These are phyloP conservation scores for Trichopoda pennipes DNA, from an alignment of 2,888 invertebrate species.

Conservation along the genomic window DNA sequence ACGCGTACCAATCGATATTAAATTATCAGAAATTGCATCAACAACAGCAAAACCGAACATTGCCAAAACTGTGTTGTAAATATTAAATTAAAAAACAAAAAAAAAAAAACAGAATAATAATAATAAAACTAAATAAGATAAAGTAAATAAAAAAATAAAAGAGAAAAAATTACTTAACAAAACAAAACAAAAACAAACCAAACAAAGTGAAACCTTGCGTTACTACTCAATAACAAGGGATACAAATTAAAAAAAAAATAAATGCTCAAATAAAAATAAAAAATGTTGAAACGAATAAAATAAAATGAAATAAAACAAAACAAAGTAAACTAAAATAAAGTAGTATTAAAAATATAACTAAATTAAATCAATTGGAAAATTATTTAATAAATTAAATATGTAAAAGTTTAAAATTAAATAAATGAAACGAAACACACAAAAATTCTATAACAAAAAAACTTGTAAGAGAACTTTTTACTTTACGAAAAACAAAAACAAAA, in stretches of 20 bases:
- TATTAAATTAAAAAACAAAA: conserved; percentile 57
- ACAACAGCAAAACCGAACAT: conserved; percentile 91
- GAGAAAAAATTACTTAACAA: neutral
- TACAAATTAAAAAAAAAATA: conserved; percentile 46
- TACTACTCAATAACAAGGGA: conserved; percentile 68
- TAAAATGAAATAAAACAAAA: neutral
- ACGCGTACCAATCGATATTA: conserved; percentile 92
- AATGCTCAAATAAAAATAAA: conserved; percentile 3
- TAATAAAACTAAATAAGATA: conserved; percentile 3
- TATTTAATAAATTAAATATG: neutral
- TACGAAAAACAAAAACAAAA: conserved; percentile 10
- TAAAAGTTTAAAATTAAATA: neutral
- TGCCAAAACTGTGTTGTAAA: conserved; percentile 81
- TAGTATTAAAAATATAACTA: conserved; percentile 37
- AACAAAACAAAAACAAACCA: conserved; percentile 13
- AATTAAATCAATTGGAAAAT: conserved; percentile 48
- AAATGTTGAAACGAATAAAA: conserved; percentile 8
- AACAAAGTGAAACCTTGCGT: conserved; percentile 67
- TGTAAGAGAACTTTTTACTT: conserved; percentile 39
- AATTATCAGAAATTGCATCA: conserved; percentile 93
- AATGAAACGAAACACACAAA: conserved; percentile 2
- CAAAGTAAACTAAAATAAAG: conserved; percentile 23
- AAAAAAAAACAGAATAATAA: conserved; percentile 43
- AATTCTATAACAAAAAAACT: conserved; percentile 1
- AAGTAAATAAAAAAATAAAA: neutral